A percentile compares a stretch with the other conserved stretches of the same genome.
These are phyloP conservation scores for Drosophila tsacasi DNA, from an alignment of 1,140 invertebrate genomes.

Conservation along the genomic window DNA sequence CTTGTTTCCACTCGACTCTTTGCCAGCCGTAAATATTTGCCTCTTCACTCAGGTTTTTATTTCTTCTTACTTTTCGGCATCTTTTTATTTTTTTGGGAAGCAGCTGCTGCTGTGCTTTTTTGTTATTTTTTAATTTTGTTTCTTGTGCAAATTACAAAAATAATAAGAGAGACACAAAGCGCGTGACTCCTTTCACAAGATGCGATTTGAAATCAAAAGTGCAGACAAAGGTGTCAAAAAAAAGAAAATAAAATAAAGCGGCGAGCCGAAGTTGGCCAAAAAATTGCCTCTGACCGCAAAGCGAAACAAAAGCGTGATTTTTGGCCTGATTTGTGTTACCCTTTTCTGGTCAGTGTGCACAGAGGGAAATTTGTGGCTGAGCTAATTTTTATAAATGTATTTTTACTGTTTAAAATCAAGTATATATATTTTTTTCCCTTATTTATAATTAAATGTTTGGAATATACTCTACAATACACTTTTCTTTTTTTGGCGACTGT, in stretches of 20 bases:
- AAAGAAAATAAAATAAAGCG: constrained; percentile 34
- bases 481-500: too few relatives aligned
- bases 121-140: constrained; percentile 21
- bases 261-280: constrained; percentile 50
- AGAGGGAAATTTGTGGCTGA: not conserved
- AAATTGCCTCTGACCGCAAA: constrained; percentile 63
- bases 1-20: constrained; percentile 67
- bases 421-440: too few relatives aligned
- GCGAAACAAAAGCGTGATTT: constrained; percentile 59
- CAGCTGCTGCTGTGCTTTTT: constrained; percentile 5
- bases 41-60: constrained; percentile 60
- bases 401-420: too few relatives aligned
- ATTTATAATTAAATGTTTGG: too few relatives aligned
- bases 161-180: constrained; percentile 78
- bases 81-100: constrained; percentile 16
- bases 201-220: constrained; percentile 69
- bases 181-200: constrained; percentile 82
- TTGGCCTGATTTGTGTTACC: constrained; percentile 42
- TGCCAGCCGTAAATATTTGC: constrained; percentile 77
- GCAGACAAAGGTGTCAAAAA: constrained; percentile 79
- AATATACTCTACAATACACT: too few relatives aligned
- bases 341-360: constrained; percentile 7
- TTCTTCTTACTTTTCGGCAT: constrained; percentile 26
- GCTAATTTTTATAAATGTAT: not conserved
- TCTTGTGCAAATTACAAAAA: constrained; percentile 79